phyloP scores from a whole-genome alignment of 2,888 invertebrate species.

The Mactromeris polynyma region DNA sequence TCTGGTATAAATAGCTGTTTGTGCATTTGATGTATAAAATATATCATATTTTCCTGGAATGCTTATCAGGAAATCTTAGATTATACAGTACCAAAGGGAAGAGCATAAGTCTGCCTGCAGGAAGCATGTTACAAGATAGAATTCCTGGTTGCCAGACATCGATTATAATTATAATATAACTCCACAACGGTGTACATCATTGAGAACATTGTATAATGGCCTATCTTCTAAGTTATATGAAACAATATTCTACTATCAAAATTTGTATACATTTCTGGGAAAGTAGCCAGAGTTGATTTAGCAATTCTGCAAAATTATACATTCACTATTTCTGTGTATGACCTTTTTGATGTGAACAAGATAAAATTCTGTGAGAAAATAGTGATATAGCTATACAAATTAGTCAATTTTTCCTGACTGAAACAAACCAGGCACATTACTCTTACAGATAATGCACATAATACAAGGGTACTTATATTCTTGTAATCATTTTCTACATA shows the following conservation, averaged over 20 bases:
- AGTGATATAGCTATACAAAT: neutral
- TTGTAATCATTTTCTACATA: neutral
- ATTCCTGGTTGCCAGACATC: neutral
- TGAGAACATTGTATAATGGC: neutral
- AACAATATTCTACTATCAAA: neutral
- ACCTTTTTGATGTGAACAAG: neutral
- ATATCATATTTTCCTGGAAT: neutral
- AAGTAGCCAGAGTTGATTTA: neutral
- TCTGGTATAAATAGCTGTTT: slow-evolving; percentile 8
- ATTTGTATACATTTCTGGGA: neutral
- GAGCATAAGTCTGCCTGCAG: neutral
- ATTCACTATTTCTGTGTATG: neutral
- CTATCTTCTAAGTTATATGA: neutral
- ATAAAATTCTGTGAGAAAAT: neutral
- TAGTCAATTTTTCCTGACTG: neutral
- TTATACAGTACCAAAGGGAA: neutral
- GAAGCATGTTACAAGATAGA: neutral
- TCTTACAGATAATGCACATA: neutral
- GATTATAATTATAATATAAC: neutral
- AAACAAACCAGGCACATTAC: neutral
- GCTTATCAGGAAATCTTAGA: neutral
- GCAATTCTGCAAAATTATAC: neutral
- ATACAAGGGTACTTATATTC: neutral
- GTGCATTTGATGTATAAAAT: neutral
- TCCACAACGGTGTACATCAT: neutral